phyloP scores from a whole-genome alignment of 2,888 invertebrate genomes.

The Formica aserva region DNA sequence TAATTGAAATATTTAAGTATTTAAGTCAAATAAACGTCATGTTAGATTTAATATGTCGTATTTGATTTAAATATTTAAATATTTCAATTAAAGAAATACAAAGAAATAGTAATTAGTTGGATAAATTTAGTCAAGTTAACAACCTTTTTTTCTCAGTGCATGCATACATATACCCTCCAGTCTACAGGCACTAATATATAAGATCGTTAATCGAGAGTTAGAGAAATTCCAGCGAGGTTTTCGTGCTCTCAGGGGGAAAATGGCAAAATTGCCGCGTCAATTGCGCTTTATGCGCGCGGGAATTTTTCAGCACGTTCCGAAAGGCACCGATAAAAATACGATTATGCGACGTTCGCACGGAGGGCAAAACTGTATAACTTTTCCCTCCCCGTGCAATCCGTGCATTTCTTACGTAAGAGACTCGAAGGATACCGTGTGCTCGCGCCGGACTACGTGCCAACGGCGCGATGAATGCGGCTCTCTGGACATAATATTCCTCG shows the following conservation, averaged over 20 bases:
- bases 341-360: conserved; percentile 30
- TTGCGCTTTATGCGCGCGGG: conserved; percentile 14
- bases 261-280: conserved; percentile 5
- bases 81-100: too few relatives aligned
- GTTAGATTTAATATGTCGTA: too few relatives aligned
- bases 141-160: too few relatives aligned
- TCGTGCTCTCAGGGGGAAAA: conserved; percentile 8
- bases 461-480: background rate
- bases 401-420: conserved; percentile 41
- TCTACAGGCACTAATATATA: background rate
- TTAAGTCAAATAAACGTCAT: too few relatives aligned
- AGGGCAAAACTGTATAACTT: background rate
- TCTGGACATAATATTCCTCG: conserved; percentile 28
- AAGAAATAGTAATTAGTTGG: too few relatives aligned
- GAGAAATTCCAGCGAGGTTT: background rate
- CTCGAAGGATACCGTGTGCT: background rate
- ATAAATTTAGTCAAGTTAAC: too few relatives aligned
- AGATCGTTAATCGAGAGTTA: conserved; percentile 18
- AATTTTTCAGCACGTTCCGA: conserved; percentile 12
- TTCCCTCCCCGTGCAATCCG: background rate
- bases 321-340: conserved; percentile 9
- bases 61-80: too few relatives aligned
- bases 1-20: too few relatives aligned
- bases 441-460: background rate
- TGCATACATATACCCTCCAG: too few relatives aligned